Evolutionary conservation across 2,888 invertebrate genomes (phyloP).

Genomic region (Crossocerus cetratus): DNA sequence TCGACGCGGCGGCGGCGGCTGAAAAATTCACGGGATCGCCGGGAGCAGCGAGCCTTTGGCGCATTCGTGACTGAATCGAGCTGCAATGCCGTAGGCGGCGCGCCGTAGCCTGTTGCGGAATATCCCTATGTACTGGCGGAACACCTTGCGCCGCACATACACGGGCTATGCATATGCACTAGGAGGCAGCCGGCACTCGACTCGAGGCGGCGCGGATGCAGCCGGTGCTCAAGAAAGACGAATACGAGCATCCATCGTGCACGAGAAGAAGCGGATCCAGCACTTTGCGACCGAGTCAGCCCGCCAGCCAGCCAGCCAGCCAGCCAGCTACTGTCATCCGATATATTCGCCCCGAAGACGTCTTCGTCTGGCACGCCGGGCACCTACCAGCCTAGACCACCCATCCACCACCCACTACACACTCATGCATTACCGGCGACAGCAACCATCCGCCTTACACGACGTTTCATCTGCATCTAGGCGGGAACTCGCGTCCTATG

Average conservation of each 20-base stretch:
- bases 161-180: background rate
- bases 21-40: too few species aligned
- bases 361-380: background rate
- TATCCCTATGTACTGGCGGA: too few species aligned
- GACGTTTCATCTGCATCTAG: too few species aligned
- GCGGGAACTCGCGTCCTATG: constrained; percentile 50
- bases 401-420: constrained; percentile 13
- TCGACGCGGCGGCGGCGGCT: too few species aligned
- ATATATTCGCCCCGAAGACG: constrained; percentile 25
- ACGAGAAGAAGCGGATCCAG: background rate
- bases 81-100: too few species aligned
- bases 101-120: too few species aligned
- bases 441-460: too few species aligned
- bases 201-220: background rate
- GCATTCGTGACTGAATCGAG: too few species aligned
- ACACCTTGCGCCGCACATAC: too few species aligned
- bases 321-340: constrained; percentile 32
- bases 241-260: constrained; percentile 32
- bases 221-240: background rate
- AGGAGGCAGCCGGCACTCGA: constrained; percentile 1
- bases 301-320: constrained; percentile 20
- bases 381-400: constrained; percentile 12
- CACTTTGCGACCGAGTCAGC: constrained; percentile 9
- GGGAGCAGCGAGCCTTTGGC: too few species aligned
- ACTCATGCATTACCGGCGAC: too few species aligned